Base-by-base conservation (phyloP, 2,797 vertebrate species). In the Microchirus variegatus region DNA sequence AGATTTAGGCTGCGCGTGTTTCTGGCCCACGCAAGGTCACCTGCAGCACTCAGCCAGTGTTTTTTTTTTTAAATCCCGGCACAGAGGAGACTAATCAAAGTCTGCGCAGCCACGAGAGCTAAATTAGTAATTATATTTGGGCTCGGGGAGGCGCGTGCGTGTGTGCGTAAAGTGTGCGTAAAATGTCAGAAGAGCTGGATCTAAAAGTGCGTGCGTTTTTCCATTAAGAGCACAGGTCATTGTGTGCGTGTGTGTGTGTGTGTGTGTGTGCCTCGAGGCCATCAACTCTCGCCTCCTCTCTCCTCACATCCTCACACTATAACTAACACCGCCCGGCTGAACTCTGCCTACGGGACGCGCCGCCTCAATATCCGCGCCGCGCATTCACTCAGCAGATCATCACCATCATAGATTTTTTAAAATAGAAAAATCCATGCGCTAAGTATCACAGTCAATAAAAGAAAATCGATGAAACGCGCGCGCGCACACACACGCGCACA, bases 361-460 rank as follows among this genome's bases (percentile, higher is more conserved):
- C 38, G 3, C 38, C 38, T 11, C 9, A 11, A 10, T 40, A 67
- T 83, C 84, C 57, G 77, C 78, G 79, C 80, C 26, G 70, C 31
- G 86, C 90, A 90, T 85, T 89, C 84, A 91, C 90, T 87, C 88
- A 83, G 89, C 40, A 91, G 90, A 92, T 94, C 90, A 94, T 92
- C 89, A 84, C 87, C 81, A 41, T 66, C 88, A 94, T 92, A 61
- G 90, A 93, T 94, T 93, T 92, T 92, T 91, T 91, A 86, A 93
- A 94, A 94, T 92, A 91, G 92, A 92, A 93, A 93, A 93, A 93
- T 93, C 92, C 76, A 93, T 94, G 89, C 87, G 79, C 91, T 93
- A 93, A 93, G 93, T 92, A 94, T 92, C 87, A 86, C 89, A 86
- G 91, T 94, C 92, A 90, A 93, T 93, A 90, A 77, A 73, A 81